Evolutionary conservation across 2,888 invertebrate species (phyloP).

Genomic region (Stenodema calcarata): DNA sequence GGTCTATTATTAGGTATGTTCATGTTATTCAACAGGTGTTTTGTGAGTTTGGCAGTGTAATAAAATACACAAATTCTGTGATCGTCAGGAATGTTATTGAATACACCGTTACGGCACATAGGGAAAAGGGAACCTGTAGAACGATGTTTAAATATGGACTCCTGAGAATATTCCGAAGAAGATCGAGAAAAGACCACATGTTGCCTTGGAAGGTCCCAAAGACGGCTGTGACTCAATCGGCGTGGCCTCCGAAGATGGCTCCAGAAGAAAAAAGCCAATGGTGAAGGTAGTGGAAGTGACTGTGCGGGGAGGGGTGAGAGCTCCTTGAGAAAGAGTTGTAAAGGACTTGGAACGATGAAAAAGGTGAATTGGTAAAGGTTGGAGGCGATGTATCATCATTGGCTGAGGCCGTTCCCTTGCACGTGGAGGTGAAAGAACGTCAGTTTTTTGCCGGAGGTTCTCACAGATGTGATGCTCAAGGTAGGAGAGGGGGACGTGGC

Average conservation of each 20-base stretch:
- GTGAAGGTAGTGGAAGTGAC: not conserved
- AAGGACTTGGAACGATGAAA: not conserved
- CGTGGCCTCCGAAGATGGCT: not conserved
- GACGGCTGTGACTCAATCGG: not conserved
- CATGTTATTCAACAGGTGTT: too few relatives aligned
- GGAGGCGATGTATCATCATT: conserved; percentile 42
- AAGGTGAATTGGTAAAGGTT: conserved; percentile 32
- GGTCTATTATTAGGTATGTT: too few relatives aligned
- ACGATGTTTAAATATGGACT: not conserved
- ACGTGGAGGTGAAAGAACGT: conserved; percentile 43
- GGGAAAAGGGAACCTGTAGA: too few relatives aligned
- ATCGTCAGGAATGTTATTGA: too few relatives aligned
- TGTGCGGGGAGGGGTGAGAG: not conserved
- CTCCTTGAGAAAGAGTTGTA: not conserved
- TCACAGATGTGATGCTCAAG: conserved; percentile 37
- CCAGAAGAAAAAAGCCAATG: not conserved
- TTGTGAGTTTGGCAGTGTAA: too few relatives aligned
- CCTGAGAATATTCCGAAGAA: not conserved
- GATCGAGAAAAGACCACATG: not conserved
- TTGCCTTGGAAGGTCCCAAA: not conserved
- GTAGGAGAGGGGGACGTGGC: not conserved
- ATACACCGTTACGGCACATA: too few relatives aligned
- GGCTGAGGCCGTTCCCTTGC: conserved; percentile 25
- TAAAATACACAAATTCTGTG: too few relatives aligned
- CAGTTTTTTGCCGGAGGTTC: conserved; percentile 37